A percentile compares a stretch with the other conserved stretches of the same genome.
Evolutionary conservation across 2,888 invertebrate species (phyloP).

Genomic region (Tuta absoluta): DNA sequence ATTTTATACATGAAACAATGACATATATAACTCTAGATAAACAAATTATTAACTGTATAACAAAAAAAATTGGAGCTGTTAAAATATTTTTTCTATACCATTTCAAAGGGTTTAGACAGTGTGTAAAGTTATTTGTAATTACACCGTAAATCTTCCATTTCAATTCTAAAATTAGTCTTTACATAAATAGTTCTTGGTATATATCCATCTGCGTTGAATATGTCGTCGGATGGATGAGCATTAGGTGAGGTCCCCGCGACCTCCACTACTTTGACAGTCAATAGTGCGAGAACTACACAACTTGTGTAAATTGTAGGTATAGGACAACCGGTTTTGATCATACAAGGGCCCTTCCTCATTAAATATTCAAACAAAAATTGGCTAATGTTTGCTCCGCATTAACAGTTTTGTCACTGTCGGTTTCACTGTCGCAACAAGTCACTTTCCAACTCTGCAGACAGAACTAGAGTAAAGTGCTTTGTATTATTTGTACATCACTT

Average conservation of each 20-base stretch:
- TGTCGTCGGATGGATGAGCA: constrained; percentile 13
- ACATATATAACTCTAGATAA: too few species aligned
- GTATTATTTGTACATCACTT: too few species aligned
- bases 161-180: too few species aligned
- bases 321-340: constrained; percentile 1
- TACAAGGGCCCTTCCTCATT: background rate
- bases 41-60: too few species aligned
- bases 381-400: constrained; percentile 1
- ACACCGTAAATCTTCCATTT: too few species aligned
- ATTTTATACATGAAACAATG: too few species aligned
- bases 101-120: too few species aligned
- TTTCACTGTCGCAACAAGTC: background rate
- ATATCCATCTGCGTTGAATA: background rate
- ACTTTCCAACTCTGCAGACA: background rate
- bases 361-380: constrained; percentile 1
- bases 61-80: too few species aligned
- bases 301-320: background rate
- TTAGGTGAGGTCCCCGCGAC: background rate
- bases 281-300: constrained; percentile 4
- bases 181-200: too few species aligned
- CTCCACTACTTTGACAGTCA: constrained; percentile 13
- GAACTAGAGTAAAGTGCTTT: too few species aligned
- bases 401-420: background rate
- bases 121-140: too few species aligned
- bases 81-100: too few species aligned